Evolutionary conservation across 2,113 vertebrate genomes (phyloP), one percentile per base, ranked within the genome.

Genomic region (Planiliza haematocheilus): DNA sequence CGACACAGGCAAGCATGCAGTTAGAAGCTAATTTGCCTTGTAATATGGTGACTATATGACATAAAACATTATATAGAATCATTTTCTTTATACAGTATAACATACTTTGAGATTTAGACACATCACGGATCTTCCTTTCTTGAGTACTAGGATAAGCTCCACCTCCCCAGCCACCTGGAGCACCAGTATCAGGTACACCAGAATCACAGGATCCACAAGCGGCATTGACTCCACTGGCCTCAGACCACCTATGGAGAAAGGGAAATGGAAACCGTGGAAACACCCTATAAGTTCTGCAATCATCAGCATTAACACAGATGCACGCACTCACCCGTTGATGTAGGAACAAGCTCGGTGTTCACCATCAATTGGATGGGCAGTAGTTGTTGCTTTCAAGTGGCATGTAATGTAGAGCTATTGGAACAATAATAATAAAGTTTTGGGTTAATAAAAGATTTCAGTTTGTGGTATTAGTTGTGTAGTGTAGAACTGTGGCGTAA

Each of bases 321-420:
- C 38, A 70, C 7, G 49, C 1, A 82, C 86, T 88, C 34, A 92
- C 89, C 57, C 77, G 16, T 6, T 39, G 0, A 11, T 12, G 52
- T 82, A 93, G 55, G 89, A 92, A 49, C 94, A 94, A 12, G 94
- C 91, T 82, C 86, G 90, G 24, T 88, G 62, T 1, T 16, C 30
- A 7, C 0, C 2, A n/a, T 90, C 80, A 18, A 87, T 46, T 2
- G 0, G 0, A 21, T 42, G 1, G 1, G 36, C 8, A 34, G 70
- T 2, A 2, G 83, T 73, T 36, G 90, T 73, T 53, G 91, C 94
- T 74, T 45, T 85, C 77, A 94, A 61, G 10, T 77, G 18, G 70
- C 94, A 94, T 20, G 91, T 92, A 53, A 94, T 84, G 71, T 91
- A 94, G 43, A 93, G 17, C 93, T 93, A 51, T 60, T 17, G 4